phyloP scores from a whole-genome alignment of 2,888 invertebrate genomes.

The Eilema griseolum region DNA sequence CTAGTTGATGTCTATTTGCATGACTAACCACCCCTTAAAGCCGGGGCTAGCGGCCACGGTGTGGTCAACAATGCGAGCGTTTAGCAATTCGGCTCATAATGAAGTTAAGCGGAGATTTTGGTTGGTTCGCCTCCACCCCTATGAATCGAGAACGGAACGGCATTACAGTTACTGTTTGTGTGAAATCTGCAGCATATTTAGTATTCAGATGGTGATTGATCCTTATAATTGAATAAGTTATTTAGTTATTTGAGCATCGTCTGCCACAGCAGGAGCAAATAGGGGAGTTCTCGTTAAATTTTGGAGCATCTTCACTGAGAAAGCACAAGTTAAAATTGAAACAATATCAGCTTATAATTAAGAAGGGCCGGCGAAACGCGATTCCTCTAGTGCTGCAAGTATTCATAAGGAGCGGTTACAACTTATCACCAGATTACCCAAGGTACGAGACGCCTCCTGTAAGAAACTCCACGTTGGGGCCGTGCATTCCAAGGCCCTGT shows the following conservation, averaged over 20 bases:
- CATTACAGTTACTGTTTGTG: conserved; percentile 59
- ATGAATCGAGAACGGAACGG: conserved; percentile 63
- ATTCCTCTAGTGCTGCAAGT: too few species aligned
- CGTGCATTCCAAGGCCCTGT: background rate
- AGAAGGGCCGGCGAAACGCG: too few species aligned
- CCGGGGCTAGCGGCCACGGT: conserved; percentile 52
- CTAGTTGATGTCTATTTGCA: conserved; percentile 79
- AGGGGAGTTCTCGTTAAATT: background rate
- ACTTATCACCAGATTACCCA: too few species aligned
- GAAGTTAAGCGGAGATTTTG: conserved; percentile 84
- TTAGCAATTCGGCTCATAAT: conserved; percentile 84
- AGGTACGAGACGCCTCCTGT: too few species aligned
- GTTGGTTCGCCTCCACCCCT: conserved; percentile 60
- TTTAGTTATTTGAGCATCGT: background rate
- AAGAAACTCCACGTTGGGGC: background rate
- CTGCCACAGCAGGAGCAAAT: background rate
- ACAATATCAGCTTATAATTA: too few species aligned
- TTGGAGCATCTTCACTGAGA: background rate
- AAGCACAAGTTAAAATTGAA: background rate
- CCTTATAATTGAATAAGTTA: conserved; percentile 18
- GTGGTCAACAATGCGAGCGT: conserved; percentile 81
- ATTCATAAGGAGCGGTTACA: too few species aligned
- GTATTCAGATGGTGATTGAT: conserved; percentile 34
- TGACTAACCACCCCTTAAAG: conserved; percentile 75
- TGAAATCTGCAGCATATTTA: conserved; percentile 45